A percentile compares a stretch with the other conserved stretches of the same genome.
Conservation (phyloP, 2,113 vertebrate species). For the Panthera uncia region DNA sequence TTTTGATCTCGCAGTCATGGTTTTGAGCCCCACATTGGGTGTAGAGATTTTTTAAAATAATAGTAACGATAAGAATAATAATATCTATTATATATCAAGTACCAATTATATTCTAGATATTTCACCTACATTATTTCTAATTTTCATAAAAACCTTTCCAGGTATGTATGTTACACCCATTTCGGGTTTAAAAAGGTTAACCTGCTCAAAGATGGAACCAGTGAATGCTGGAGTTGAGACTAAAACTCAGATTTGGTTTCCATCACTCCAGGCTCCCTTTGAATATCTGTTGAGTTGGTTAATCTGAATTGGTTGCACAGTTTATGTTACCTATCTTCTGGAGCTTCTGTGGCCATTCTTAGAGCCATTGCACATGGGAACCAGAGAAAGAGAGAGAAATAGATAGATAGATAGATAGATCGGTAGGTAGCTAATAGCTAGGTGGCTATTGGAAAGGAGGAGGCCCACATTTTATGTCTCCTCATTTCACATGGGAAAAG, state of each 20-base stretch:
- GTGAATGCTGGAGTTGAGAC: not conserved
- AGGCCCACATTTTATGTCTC: not conserved
- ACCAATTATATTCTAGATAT: not conserved
- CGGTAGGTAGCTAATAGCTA: too few relatives aligned
- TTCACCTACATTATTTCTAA: not conserved
- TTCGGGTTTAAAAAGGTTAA: not conserved
- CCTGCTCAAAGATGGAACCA: not conserved
- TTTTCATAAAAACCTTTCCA: not conserved
- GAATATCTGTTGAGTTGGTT: not conserved
- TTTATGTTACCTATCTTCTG: not conserved
- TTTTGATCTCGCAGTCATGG: not conserved
- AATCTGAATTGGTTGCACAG: not conserved
- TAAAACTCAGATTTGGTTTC: not conserved
- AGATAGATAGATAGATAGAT: not conserved
- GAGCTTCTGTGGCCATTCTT: not conserved
- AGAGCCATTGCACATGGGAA: not conserved
- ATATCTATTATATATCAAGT: not conserved
- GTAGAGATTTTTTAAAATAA: not conserved
- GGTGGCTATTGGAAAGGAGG: too few relatives aligned
- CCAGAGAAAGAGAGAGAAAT: not conserved
- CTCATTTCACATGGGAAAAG: not conserved
- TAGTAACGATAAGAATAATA: not conserved
- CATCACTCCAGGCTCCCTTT: not conserved
- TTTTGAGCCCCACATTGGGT: not conserved
- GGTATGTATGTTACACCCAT: not conserved